Percentiles rank a stretch among this genome's conserved stretches.
Evolutionary conservation across 2,797 vertebrate genomes (phyloP).

Genomic region (Gambelia wislizenii): DNA sequence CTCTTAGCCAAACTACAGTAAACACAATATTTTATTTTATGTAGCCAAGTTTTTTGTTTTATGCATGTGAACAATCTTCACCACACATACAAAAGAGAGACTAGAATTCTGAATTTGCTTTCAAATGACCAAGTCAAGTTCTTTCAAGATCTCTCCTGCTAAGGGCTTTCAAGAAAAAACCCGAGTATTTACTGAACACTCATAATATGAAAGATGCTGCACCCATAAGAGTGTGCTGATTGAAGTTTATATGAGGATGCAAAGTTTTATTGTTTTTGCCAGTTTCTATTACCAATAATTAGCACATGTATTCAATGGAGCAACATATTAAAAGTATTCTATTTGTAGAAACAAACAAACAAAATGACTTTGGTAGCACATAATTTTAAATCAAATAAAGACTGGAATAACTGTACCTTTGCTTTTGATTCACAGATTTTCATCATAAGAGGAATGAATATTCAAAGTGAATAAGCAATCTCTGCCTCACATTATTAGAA

Average conservation of each 20-base stretch:
- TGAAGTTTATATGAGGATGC: background rate
- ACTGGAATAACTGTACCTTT: background rate
- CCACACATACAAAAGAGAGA: background rate
- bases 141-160: background rate
- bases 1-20: background rate
- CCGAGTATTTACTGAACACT: background rate
- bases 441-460: background rate
- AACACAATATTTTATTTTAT: background rate
- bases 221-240: background rate
- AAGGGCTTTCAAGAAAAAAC: background rate
- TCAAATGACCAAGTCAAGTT: background rate
- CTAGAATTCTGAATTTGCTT: background rate
- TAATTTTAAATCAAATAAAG: background rate
- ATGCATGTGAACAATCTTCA: background rate
- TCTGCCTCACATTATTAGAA: background rate
- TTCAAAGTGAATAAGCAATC: background rate
- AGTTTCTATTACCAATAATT: background rate
- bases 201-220: background rate
- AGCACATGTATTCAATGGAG: background rate
- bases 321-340: background rate
- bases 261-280: background rate
- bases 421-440: background rate
- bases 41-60: background rate
- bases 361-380: too few species aligned
- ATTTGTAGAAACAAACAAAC: background rate